Base-by-base conservation (phyloP, 2,888 invertebrate genomes). In the Tenthredo amoena region DNA sequence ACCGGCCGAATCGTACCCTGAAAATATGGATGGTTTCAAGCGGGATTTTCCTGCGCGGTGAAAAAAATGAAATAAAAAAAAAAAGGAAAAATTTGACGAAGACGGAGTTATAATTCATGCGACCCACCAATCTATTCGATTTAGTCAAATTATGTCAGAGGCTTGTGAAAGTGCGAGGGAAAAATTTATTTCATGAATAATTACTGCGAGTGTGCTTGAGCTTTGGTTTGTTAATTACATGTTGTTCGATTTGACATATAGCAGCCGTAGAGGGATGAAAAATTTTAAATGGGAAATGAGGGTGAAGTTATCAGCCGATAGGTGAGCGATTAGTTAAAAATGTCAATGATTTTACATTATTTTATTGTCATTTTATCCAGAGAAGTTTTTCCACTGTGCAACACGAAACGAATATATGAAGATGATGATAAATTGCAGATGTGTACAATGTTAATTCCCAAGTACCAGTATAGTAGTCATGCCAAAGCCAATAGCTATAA, bases 1-100 rank as follows among this genome's bases (percentile, higher is more conserved):
- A 6, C 93, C 93, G 7, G 93, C 91, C 3, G 93, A 92, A 74
- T 93, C 92, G 88, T 89, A 92, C 84, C 90, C 93, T 93, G 91
- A 83, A 83, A 83, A 83, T 83, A 83, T 65, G 34, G 62, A 55
- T 21, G 58, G 81, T 65, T 68, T 83, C 31, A 43, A 47, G 43
- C 68, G 50, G 47, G 43, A 31, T 83, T 34, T 68, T 40, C 26
- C 9, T n/a, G 15, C 9, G 55, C 77, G 7, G 26, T 37, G 6
- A n/a, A 47, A 31, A 50, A 31, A 15, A 21, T 31, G 1, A 18
- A 55, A 0, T 7, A 76, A 18, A 1, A 77, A 50, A 9, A 55
- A 18, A 50, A 12, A 15, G 1, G 4, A 15, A 15, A 47, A 47
- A 15, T 3, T 15, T 4, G 3, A 47, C 47, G 4, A 47, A 47